Conservation (phyloP, 2,797 vertebrate species). For the Fundulus diaphanus region DNA sequence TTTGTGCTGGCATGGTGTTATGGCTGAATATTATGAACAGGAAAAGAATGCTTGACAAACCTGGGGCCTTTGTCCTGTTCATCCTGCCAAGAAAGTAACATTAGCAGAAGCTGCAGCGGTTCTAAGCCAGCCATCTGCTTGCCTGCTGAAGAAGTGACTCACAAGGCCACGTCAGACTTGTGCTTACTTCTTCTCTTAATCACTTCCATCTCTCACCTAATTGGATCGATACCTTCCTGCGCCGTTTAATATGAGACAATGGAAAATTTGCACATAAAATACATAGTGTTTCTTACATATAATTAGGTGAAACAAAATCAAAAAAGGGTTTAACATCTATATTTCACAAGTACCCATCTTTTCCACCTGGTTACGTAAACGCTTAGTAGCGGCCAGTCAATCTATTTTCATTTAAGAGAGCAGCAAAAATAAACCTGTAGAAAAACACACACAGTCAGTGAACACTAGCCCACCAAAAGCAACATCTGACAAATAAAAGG, state of each 20-base stretch:
- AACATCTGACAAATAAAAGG: neutral
- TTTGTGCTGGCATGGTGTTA: neutral
- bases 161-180: constrained; percentile 25
- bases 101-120: neutral
- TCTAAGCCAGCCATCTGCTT: constrained; percentile 28
- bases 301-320: too few relatives aligned
- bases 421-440: neutral
- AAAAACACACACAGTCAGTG: neutral
- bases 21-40: neutral
- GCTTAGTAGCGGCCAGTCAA: neutral
- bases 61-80: constrained; percentile 26
- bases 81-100: neutral
- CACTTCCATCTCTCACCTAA: constrained; percentile 26
- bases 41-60: neutral
- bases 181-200: constrained; percentile 9
- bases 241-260: constrained; percentile 13
- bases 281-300: neutral
- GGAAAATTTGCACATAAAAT: constrained; percentile 1
- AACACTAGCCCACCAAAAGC: neutral
- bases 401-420: neutral
- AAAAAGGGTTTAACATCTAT: too few relatives aligned
- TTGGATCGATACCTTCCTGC: neutral
- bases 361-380: too few relatives aligned
- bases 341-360: too few relatives aligned
- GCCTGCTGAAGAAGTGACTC: constrained; percentile 42